These are phyloP conservation scores for Acipenser transmontanus DNA, from an alignment of 2,797 vertebrate genomes.

Conservation along the genomic window DNA sequence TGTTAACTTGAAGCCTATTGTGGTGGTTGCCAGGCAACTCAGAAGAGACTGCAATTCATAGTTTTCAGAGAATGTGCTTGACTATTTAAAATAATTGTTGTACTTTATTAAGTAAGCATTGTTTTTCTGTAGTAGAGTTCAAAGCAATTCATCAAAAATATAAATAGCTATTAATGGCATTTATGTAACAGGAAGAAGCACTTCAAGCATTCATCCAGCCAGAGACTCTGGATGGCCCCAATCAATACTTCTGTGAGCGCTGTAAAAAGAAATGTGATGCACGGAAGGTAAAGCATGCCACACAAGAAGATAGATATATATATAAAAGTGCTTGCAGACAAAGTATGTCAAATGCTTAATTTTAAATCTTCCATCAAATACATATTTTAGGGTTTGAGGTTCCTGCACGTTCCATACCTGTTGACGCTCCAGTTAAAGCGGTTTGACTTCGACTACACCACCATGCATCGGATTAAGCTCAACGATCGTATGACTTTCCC, in stretches of 20 bases:
- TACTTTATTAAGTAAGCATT: background rate
- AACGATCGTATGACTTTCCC: conserved; percentile 98
- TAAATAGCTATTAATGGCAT: background rate
- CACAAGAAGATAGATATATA: background rate
- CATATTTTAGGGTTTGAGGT: conserved; percentile 78
- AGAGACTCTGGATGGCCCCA: conserved; percentile 91
- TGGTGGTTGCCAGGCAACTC: too few relatives aligned
- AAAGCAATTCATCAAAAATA: too few relatives aligned
- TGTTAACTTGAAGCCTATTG: too few relatives aligned
- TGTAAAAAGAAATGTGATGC: conserved; percentile 99
- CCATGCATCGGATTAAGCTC: conserved; percentile 97
- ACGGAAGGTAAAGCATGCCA: conserved; percentile 74
- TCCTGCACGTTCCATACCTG: conserved; percentile 94
- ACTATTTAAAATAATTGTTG: background rate
- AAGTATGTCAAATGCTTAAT: background rate
- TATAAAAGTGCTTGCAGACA: background rate
- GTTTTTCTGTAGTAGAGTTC: background rate
- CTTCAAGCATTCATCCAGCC: conserved; percentile 96
- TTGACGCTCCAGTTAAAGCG: conserved; percentile 94
- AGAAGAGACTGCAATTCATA: too few relatives aligned
- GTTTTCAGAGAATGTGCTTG: too few relatives aligned
- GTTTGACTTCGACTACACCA: conserved; percentile 98
- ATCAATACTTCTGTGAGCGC: conserved; percentile 97
- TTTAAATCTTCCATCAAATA: background rate
- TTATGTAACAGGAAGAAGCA: conserved; percentile 82